Conservation (phyloP, 2,797 vertebrate species). For the Sardinella longiceps region DNA sequence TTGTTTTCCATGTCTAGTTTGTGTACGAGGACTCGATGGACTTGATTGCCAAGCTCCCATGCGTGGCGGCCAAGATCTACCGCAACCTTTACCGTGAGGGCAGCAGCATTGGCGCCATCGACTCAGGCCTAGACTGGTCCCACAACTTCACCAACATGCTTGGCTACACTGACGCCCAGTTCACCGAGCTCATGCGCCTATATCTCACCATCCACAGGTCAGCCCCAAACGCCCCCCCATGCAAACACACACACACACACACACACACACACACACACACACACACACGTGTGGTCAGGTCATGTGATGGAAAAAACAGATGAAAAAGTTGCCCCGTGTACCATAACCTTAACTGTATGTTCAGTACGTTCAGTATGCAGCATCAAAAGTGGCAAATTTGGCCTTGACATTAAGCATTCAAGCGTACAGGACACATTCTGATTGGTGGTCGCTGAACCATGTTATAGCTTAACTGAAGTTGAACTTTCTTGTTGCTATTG, state of each 20-base stretch:
- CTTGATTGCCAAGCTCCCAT: constrained; percentile 95
- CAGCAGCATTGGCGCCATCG: constrained; percentile 96
- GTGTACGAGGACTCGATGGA: constrained; percentile 97
- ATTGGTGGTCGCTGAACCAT: too few species aligned
- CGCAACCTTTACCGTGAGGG: constrained; percentile 95
- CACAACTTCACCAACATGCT: constrained; percentile 98
- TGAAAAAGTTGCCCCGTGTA: too few species aligned
- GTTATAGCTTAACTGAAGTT: too few species aligned
- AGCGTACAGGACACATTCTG: too few species aligned
- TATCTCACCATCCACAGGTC: constrained; percentile 99
- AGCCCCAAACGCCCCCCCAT: neutral
- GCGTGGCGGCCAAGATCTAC: constrained; percentile 97
- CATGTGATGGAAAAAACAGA: too few species aligned
- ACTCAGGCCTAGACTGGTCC: constrained; percentile 94
- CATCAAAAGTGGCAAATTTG: too few species aligned
- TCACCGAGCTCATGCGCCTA: constrained; percentile 95
- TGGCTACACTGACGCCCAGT: constrained; percentile 89
- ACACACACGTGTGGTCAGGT: neutral
- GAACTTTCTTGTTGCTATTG: too few species aligned
- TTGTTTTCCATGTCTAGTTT: constrained; percentile 67
- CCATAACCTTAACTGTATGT: too few species aligned
- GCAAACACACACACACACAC: neutral
- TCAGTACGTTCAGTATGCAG: too few species aligned
- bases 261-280: neutral
- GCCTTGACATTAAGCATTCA: too few species aligned